These are phyloP conservation scores for Aphrocallistes beatrix DNA, from an alignment of 37 sponge, comb jelly and placozoan species.

Conservation along the genomic window DNA sequence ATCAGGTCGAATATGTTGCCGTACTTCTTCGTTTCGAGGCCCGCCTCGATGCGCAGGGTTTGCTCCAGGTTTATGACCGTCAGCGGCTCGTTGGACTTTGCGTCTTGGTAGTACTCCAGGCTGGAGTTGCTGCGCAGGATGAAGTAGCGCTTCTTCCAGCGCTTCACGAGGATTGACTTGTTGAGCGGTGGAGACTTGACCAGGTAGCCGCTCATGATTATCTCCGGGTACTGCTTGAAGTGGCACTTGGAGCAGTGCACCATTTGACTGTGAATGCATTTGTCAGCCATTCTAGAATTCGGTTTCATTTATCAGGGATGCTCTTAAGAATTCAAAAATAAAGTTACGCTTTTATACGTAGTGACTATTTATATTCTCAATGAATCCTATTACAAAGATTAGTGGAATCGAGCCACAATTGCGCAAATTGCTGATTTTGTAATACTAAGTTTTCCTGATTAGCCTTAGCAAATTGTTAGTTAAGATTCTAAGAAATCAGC, in stretches of 20 bases:
- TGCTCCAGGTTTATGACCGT: constrained; percentile 9
- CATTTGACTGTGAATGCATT: neutral
- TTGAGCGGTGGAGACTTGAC: neutral
- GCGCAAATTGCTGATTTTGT: too few species aligned
- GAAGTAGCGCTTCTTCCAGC: constrained; percentile 15
- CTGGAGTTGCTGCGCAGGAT: neutral
- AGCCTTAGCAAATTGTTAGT: too few species aligned
- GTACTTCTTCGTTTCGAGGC: neutral
- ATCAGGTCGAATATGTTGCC: neutral
- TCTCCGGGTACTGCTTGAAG: neutral
- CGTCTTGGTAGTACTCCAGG: neutral
- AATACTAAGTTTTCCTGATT: too few species aligned
- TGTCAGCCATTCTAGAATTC: neutral
- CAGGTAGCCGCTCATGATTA: neutral
- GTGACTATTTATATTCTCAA: too few species aligned
- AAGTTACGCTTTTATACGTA: too few species aligned
- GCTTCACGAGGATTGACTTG: neutral
- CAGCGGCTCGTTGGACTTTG: neutral
- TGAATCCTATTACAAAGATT: too few species aligned
- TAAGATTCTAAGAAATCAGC: too few species aligned
- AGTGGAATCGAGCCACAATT: too few species aligned
- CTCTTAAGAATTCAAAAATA: too few species aligned
- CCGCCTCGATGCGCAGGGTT: neutral
- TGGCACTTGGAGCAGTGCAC: neutral
- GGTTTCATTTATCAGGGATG: too few species aligned